These are phyloP conservation scores for Lordiphosa andalusiaca DNA, from an alignment of 2,888 invertebrate genomes.

Conservation along the genomic window DNA sequence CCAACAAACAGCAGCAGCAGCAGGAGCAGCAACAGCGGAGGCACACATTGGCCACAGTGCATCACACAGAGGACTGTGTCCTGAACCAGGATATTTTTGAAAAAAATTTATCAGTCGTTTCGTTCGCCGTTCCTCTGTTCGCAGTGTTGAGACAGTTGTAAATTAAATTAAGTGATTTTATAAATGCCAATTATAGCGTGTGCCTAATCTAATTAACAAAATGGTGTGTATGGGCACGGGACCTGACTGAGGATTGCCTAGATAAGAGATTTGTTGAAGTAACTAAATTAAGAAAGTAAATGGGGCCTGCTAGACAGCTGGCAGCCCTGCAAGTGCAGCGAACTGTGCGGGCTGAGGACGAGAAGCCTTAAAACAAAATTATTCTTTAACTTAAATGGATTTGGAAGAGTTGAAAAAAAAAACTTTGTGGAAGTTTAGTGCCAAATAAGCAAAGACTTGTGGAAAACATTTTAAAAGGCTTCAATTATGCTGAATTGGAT, in stretches of 20 bases:
- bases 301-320: slow-evolving; percentile 29
- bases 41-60: background rate
- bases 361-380: too few relatives aligned
- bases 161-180: slow-evolving; percentile 34
- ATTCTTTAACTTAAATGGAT: too few relatives aligned
- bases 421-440: too few relatives aligned
- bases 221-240: slow-evolving; percentile 66
- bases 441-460: too few relatives aligned
- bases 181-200: slow-evolving; percentile 60
- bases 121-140: background rate
- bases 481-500: too few relatives aligned
- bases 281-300: slow-evolving; percentile 10
- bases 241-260: background rate
- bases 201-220: slow-evolving; percentile 71
- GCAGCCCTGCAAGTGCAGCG: slow-evolving; percentile 46
- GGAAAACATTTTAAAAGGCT: too few relatives aligned
- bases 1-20: too few relatives aligned
- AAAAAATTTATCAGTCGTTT: slow-evolving; percentile 6
- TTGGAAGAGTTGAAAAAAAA: too few relatives aligned
- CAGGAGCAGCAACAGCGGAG: background rate
- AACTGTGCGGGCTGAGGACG: too few relatives aligned
- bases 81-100: slow-evolving; percentile 26
- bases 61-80: slow-evolving; percentile 20
- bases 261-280: background rate
- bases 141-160: slow-evolving; percentile 3